phyloP scores from a whole-genome alignment of 1,140 invertebrate genomes.

The Bursaphelenchus mucronatus region DNA sequence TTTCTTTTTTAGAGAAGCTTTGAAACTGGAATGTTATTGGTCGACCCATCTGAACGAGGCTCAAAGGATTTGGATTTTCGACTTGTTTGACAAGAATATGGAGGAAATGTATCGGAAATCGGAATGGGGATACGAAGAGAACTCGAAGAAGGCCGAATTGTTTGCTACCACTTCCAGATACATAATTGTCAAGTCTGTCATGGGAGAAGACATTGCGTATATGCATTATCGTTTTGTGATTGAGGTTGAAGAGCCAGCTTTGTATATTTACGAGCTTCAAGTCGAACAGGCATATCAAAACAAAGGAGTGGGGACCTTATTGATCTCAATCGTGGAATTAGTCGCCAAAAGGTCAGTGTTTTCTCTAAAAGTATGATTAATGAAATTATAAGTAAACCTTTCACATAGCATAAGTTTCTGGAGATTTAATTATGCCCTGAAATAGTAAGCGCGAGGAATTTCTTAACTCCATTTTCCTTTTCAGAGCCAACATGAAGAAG shows the following conservation, averaged over 20 bases:
- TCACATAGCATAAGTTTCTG: too few relatives aligned
- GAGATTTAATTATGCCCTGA: background rate
- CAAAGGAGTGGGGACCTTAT: slow-evolving; percentile 40
- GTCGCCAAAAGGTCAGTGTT: slow-evolving; percentile 37
- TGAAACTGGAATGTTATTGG: slow-evolving; percentile 32
- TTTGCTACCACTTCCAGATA: slow-evolving; percentile 44
- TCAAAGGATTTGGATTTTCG: slow-evolving; percentile 35
- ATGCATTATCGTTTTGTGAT: slow-evolving; percentile 43
- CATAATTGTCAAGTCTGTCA: slow-evolving; percentile 33
- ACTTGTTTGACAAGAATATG: slow-evolving; percentile 42
- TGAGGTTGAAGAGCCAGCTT: slow-evolving; percentile 21
- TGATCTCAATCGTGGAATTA: slow-evolving; percentile 37
- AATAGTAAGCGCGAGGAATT: background rate
- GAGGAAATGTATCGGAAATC: slow-evolving; percentile 41
- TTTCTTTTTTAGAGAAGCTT: slow-evolving; percentile 33
- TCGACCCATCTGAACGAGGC: slow-evolving; percentile 31
- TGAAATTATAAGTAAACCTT: background rate
- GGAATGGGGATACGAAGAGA: slow-evolving; percentile 44
- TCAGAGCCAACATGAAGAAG: slow-evolving; percentile 47
- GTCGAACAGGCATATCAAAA: slow-evolving; percentile 43
- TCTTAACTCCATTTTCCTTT: slow-evolving; percentile 11
- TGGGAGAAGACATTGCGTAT: slow-evolving; percentile 32
- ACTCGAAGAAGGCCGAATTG: slow-evolving; percentile 36
- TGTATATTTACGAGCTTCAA: slow-evolving; percentile 49
- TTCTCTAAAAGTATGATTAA: background rate